Base-by-base conservation (phyloP, 2,888 invertebrate species). In the Elegia similella region DNA sequence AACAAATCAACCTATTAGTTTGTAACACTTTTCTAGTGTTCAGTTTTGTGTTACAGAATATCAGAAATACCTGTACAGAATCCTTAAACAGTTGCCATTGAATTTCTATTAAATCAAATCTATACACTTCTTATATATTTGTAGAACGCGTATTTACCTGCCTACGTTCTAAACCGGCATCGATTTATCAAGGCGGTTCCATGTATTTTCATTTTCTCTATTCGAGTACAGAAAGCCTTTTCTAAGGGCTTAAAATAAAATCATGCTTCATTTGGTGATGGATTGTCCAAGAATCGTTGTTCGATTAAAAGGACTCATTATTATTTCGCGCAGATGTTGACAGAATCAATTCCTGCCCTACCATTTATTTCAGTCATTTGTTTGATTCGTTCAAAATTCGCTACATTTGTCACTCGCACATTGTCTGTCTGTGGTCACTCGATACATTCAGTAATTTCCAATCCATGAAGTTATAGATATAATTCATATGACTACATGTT, bases 281-380 rank as follows among this genome's bases (percentile, higher is more conserved):
- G 8, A 50, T 46, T 46, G 10, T 46, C 23, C 17, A 32, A 2
- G 32, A 50, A 13, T 50, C 15, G 34, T 38, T 52, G 52, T 29
- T 13, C 23, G n/a, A 52, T 42, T 29, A 13, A 5, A 29, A n/a
- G 15, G 52, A 38, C 17, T 52, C 7, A 52, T 42, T 52, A 23
- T 42, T 13, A 23, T 7, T 13, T n/a, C 8, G 12, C 12, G 34
- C 23, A 52, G 42, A 42, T 52, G 52, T 29, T 50, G 50, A 50
- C 50, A 23, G 42, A 42, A 52, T 42, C 13, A 32, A 29, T 52
- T 50, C 34, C 32, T 13, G 50, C 1, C 30, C 34, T 17, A 52
- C 42, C 52, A 52, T 52, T 52, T 29, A 52, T 52, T 52, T 42
- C 7, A 42, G 13, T 52, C 38, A 52, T 23, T 17, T 50, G 43